Conservation (phyloP, 2,797 vertebrate species). For the Melanotaenia maccullochi region DNA sequence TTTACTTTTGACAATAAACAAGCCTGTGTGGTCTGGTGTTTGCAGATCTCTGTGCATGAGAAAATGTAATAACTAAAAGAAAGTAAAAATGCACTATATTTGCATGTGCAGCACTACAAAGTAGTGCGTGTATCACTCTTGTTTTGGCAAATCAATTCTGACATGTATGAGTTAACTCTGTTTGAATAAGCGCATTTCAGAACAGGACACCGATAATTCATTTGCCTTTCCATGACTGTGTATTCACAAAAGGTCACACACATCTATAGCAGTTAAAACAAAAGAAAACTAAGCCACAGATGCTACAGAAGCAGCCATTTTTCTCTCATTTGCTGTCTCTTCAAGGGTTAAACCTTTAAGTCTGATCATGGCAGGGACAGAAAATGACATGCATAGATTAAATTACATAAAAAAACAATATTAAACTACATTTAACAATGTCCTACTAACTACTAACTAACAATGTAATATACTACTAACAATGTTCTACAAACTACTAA, state of each 20-base stretch:
- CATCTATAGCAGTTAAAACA: not conserved
- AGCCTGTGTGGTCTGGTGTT: not conserved
- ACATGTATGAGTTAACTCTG: not conserved
- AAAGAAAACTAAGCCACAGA: not conserved
- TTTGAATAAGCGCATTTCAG: not conserved
- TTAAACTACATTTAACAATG: too few relatives aligned
- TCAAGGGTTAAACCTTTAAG: not conserved
- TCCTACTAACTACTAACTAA: too few relatives aligned
- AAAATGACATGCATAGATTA: not conserved
- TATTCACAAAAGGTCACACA: not conserved
- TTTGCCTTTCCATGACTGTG: not conserved
- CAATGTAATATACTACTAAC: too few relatives aligned
- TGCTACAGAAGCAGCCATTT: not conserved
- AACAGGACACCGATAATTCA: not conserved
- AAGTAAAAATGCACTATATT: not conserved
- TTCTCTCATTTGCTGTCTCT: not conserved
- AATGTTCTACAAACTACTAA: too few relatives aligned
- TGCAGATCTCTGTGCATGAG: not conserved
- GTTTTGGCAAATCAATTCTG: slow-evolving; percentile 8
- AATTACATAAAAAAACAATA: not conserved
- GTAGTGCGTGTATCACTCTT: not conserved
- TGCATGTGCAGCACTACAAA: not conserved
- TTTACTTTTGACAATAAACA: slow-evolving; percentile 18
- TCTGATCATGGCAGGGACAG: not conserved
- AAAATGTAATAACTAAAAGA: not conserved